Evolutionary conservation across 92 coral and sea anemone species (phyloP).

Genomic region (Epizoanthus rinbou): DNA sequence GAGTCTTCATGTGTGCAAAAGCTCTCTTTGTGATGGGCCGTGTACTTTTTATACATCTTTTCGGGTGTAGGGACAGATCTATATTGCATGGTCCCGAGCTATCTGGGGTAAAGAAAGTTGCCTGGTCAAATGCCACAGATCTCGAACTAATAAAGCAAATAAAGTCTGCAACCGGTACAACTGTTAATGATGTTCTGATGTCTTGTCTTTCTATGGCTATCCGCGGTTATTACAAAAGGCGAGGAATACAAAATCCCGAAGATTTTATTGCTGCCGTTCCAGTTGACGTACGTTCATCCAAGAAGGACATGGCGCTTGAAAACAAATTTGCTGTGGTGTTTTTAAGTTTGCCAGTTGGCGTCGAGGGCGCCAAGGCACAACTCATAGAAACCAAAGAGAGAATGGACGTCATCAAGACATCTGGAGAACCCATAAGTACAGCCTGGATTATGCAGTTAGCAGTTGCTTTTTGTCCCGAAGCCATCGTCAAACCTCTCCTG

Average conservation of each 20-base stretch:
- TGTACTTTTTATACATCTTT: constrained; percentile 36
- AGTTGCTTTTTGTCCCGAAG: constrained; percentile 71
- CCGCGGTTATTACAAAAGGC: constrained; percentile 73
- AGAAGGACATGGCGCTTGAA: constrained; percentile 54
- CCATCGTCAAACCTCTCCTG: constrained; percentile 48
- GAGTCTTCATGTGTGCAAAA: constrained; percentile 58
- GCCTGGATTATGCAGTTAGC: constrained; percentile 54
- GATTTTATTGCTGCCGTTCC: constrained; percentile 81
- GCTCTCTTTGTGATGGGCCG: constrained; percentile 61
- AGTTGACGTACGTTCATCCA: constrained; percentile 76
- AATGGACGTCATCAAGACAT: constrained; percentile 75
- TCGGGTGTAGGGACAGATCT: constrained; percentile 63
- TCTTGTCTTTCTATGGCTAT: constrained; percentile 80
- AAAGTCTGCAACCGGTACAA: constrained; percentile 82
- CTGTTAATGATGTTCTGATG: constrained; percentile 92
- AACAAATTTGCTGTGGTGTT: constrained; percentile 81
- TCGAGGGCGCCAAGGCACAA: constrained; percentile 58
- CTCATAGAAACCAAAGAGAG: constrained; percentile 75
- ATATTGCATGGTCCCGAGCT: constrained; percentile 79
- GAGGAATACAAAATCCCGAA: constrained; percentile 70
- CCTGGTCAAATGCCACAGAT: constrained; percentile 77
- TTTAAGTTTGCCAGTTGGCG: constrained; percentile 66
- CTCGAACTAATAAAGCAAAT: constrained; percentile 72
- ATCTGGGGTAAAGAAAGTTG: constrained; percentile 79
- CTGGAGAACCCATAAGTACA: constrained; percentile 84